Conservation (phyloP, 2,888 invertebrate species). For the Gerris lacustris region DNA sequence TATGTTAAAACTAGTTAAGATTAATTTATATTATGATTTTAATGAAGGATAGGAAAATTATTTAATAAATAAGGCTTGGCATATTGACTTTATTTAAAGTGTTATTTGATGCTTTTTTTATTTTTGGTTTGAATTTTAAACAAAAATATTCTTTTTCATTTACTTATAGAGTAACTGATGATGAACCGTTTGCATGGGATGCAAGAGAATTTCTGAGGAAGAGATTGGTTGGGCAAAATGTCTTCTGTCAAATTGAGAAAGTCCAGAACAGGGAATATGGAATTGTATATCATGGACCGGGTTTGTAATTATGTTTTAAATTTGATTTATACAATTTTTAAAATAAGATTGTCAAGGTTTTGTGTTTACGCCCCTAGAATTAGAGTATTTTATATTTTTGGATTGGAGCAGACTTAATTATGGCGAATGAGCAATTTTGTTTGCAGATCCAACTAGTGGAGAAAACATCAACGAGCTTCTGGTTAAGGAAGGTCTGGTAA, state of each 20-base stretch:
- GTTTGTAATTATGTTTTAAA: neutral
- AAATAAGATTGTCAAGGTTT: no score
- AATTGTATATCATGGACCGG: constrained; percentile 58
- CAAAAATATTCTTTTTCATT: no score
- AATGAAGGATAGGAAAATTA: no score
- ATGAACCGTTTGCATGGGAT: constrained; percentile 96
- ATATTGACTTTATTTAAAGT: no score
- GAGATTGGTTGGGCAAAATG: constrained; percentile 81
- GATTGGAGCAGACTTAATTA: neutral
- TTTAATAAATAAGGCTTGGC: no score
- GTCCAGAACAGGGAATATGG: constrained; percentile 70
- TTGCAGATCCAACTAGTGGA: neutral
- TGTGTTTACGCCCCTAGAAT: no score
- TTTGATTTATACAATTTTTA: neutral
- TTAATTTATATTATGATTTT: no score
- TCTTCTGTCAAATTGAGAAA: constrained; percentile 48
- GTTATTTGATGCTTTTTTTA: no score
- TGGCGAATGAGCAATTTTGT: neutral
- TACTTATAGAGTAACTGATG: constrained; percentile 37
- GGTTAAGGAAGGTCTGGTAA: constrained; percentile 78
- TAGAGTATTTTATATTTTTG: neutral
- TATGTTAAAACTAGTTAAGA: no score
- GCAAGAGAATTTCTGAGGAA: constrained; percentile 88
- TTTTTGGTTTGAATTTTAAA: no score
- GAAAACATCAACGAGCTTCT: constrained; percentile 78